Base-by-base conservation (phyloP, 35 echinoderm and acorn worm species). In the Anneissia japonica region DNA sequence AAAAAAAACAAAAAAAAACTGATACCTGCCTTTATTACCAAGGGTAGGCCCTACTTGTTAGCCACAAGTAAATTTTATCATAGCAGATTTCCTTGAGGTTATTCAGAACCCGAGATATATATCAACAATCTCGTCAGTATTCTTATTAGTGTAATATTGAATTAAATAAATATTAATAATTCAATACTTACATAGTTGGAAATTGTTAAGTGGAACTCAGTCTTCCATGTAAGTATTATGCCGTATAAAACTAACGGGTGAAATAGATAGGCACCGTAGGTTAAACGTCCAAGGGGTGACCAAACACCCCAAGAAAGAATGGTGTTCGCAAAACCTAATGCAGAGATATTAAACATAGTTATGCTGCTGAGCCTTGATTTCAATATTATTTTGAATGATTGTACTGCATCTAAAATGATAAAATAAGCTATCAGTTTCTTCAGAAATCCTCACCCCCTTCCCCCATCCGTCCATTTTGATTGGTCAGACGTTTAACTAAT, bases 281-380 rank as follows among this genome's bases (percentile, higher is more conserved):
- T 83, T 4, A 89, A 32, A 3, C 81, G 79, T 23, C 79, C 64
- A 0, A 89, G 35, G 0, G 87, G 87, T 13, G 56, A 10, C 79
- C 87, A 89, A 30, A 89, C 7, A 17, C 43, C 35, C 87, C 87
- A 89, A 6, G 46, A 74, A n/a, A 89, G 80, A 31, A 89, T 12
- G 12, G 16, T 37, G 32, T 89, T 89, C 32, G 83, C 74, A 46
- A 55, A 38, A 38, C 87, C 87, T 89, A 4, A 16, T n/a, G n/a
- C n/a, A n/a, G n/a, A n/a, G n/a, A n/a, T n/a, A n/a, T n/a, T n/a
- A n/a, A n/a, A n/a, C n/a, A n/a, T n/a, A n/a, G n/a, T n/a, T n/a
- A n/a, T n/a, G n/a, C n/a, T n/a, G 33, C 12, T 16, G 12, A 13
- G 31, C 31, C 12, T 78, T 78, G 76, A 32, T 12, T 11, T 12